phyloP scores from a whole-genome alignment of 2,797 vertebrate species.

The Avahi laniger region DNA sequence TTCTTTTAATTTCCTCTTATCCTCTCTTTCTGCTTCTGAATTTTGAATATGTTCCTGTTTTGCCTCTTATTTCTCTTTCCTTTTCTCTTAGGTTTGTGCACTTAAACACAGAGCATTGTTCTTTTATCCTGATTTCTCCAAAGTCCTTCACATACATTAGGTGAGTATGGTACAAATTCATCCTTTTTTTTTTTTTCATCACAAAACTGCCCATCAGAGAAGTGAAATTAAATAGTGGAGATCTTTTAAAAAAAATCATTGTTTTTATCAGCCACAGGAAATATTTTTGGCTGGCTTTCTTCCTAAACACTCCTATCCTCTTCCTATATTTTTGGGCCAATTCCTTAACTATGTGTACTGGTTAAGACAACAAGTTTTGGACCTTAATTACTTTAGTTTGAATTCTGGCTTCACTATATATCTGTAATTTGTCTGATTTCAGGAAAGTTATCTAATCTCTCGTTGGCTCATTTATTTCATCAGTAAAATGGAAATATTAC shows the following conservation, averaged over 20 bases:
- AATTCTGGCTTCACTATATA: not conserved
- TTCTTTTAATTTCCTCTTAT: not conserved
- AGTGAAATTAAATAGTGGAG: not conserved
- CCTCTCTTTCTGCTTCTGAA: not conserved
- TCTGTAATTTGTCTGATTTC: not conserved
- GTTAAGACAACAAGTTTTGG: not conserved
- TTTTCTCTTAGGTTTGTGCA: not conserved
- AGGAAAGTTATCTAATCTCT: not conserved
- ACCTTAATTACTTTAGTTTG: not conserved
- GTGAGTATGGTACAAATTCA: not conserved
- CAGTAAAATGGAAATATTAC: not conserved
- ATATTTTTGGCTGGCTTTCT: not conserved
- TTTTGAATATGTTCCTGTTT: not conserved
- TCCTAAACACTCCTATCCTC: not conserved
- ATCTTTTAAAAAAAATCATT: not conserved
- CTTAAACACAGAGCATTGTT: not conserved
- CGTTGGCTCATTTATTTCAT: not conserved
- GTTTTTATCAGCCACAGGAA: not conserved
- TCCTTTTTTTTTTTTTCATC: not conserved
- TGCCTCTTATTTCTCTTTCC: not conserved
- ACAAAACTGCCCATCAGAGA: not conserved
- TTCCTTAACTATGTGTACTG: not conserved
- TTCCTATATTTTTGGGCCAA: not conserved
- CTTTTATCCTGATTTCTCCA: not conserved
- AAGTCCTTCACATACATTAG: not conserved